Percentiles rank a stretch among this genome's conserved stretches.
Conservation (phyloP, 1,140 invertebrate genomes). For the Heterodera carotae region DNA sequence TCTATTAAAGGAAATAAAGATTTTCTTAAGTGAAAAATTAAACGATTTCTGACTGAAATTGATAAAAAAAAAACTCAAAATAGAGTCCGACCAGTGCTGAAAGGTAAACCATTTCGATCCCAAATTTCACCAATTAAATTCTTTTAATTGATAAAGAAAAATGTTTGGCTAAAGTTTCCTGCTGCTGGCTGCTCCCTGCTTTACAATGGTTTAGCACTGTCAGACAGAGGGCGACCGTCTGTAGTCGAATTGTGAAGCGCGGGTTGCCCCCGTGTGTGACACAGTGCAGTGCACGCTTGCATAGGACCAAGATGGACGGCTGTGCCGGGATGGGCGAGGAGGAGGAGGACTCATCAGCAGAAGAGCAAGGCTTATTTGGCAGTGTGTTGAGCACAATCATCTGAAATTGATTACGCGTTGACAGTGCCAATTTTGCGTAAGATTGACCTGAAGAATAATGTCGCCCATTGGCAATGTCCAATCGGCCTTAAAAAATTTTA, state of each 20-base stretch:
- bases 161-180: too few species aligned
- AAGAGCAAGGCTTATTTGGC: conserved; percentile 11
- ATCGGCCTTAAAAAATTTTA: conserved; percentile 33
- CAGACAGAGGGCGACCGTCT: conserved; percentile 44
- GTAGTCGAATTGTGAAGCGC: conserved; percentile 47
- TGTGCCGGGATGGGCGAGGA: conserved; percentile 29
- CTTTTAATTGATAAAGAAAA: too few species aligned
- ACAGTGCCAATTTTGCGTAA: too few species aligned
- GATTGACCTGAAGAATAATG: conserved; percentile 12
- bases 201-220: conserved; percentile 11
- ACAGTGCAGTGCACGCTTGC: conserved; percentile 47
- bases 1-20: too few species aligned
- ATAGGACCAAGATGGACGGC: conserved; percentile 53
- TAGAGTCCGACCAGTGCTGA: too few species aligned
- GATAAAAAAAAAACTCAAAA: too few species aligned
- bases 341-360: not conserved
- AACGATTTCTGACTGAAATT: too few species aligned
- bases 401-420: conserved; percentile 12
- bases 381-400: conserved; percentile 23
- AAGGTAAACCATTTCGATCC: too few species aligned
- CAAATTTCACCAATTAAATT: too few species aligned
- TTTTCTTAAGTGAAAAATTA: too few species aligned
- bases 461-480: conserved; percentile 53
- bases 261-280: conserved; percentile 52
- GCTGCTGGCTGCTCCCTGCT: too few species aligned